phyloP scores from a whole-genome alignment of 2,113 vertebrate genomes.

The Epinephelus moara region DNA sequence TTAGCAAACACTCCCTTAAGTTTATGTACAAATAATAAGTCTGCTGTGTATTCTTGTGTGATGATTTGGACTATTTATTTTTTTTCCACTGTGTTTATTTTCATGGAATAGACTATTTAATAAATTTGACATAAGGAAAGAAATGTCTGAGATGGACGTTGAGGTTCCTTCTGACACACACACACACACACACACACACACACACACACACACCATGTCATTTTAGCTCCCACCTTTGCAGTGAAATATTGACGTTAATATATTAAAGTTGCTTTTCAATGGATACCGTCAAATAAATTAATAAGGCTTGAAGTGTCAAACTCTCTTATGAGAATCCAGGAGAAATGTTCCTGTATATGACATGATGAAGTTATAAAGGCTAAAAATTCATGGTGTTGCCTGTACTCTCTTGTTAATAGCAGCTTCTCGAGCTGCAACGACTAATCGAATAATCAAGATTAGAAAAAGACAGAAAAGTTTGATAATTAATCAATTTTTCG shows the following conservation, averaged over 20 bases:
- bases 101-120: slow-evolving; percentile 96
- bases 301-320: not conserved
- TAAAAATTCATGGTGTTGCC: not conserved
- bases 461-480: not conserved
- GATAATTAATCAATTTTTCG: not conserved
- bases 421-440: not conserved
- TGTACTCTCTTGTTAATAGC: not conserved
- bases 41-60: slow-evolving; percentile 94
- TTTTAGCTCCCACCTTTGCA: not conserved
- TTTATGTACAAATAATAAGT: slow-evolving; percentile 87
- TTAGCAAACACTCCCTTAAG: slow-evolving; percentile 90
- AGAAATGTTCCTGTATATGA: not conserved
- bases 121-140: slow-evolving; percentile 97
- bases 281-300: not conserved
- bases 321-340: not conserved
- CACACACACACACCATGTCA: slow-evolving; percentile 19
- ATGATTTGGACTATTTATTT: slow-evolving; percentile 98
- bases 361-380: not conserved
- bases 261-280: not conserved
- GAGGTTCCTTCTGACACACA: slow-evolving; percentile 5
- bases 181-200: slow-evolving; percentile 12
- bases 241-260: not conserved
- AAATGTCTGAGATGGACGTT: slow-evolving; percentile 30
- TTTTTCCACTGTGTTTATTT: slow-evolving; percentile 89
- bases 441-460: not conserved